Percentiles rank a stretch among this genome's conserved stretches.
Conservation (phyloP, 2,113 vertebrate species). For the Urocitellus parryii region DNA sequence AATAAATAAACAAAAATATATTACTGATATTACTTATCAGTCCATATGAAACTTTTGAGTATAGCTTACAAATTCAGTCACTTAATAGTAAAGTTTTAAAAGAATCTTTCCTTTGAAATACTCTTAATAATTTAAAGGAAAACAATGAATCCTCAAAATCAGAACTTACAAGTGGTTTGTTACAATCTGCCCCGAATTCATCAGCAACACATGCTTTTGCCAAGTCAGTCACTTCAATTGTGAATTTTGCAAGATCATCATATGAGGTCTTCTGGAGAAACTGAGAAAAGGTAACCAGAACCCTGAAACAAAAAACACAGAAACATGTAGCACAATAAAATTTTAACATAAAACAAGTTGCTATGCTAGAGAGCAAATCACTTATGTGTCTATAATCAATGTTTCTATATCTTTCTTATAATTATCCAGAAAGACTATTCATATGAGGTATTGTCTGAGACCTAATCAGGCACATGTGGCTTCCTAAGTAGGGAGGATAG, state of each 20-base stretch:
- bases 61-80: background rate
- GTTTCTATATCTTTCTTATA: background rate
- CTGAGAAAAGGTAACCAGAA: conserved; percentile 85
- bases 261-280: conserved; percentile 84
- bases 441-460: background rate
- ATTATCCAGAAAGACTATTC: background rate
- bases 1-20: background rate
- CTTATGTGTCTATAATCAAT: background rate
- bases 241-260: conserved; percentile 76
- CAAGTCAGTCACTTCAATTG: conserved; percentile 75
- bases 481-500: background rate
- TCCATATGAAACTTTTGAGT: background rate
- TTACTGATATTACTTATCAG: background rate
- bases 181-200: conserved; percentile 74
- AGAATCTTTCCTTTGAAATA: background rate
- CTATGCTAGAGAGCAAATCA: background rate
- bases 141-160: background rate
- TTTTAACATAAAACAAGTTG: background rate
- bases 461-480: background rate
- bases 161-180: conserved; percentile 84
- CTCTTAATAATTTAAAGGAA: background rate
- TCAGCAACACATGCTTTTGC: conserved; percentile 85
- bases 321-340: background rate
- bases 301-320: conserved; percentile 76
- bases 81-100: background rate